Percentiles rank a stretch among this genome's conserved stretches.
Evolutionary conservation across 2,888 invertebrate species (phyloP).

Genomic region (Amphipoea lucens): DNA sequence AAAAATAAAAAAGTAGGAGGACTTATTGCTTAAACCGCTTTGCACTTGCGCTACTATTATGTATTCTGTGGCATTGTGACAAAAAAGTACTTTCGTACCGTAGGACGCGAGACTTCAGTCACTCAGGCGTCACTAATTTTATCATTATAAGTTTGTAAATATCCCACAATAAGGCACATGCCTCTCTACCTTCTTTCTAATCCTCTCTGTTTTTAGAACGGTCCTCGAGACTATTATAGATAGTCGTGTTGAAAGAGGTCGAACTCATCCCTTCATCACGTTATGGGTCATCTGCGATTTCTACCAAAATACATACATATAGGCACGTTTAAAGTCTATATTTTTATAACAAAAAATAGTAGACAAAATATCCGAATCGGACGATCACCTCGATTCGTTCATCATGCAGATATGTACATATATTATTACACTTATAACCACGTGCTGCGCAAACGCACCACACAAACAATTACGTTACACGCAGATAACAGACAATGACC

Average conservation of each 20-base stretch:
- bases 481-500: slow-evolving; percentile 30
- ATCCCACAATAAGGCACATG: no score
- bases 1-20: no score
- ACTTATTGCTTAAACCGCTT: no score
- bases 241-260: not conserved
- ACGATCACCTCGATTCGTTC: not conserved
- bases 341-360: not conserved
- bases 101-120: no score
- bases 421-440: not conserved
- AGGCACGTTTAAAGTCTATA: no score
- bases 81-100: no score
- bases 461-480: slow-evolving; percentile 2
- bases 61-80: no score
- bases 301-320: not conserved
- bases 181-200: not conserved
- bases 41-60: no score
- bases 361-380: not conserved
- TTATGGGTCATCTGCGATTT: not conserved
- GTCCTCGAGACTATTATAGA: not conserved
- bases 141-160: not conserved
- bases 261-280: not conserved
- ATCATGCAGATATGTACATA: not conserved
- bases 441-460: slow-evolving; percentile 19
- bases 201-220: no score
- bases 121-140: no score